These are phyloP conservation scores for Gortyna flavago DNA, from an alignment of 2,888 invertebrate species.

Conservation along the genomic window DNA sequence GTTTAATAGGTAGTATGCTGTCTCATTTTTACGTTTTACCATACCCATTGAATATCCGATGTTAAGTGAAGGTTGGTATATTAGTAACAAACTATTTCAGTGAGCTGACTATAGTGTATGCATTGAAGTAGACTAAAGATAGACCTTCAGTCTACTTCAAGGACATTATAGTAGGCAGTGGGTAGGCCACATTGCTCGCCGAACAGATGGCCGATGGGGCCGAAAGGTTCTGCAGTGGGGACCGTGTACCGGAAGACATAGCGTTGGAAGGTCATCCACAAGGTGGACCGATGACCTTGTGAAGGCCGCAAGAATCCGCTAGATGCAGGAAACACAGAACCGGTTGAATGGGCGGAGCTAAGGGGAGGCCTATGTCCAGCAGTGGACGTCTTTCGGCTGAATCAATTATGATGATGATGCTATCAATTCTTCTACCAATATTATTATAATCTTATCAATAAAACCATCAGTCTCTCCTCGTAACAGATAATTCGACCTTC, in stretches of 20 bases:
- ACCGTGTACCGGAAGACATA: neutral
- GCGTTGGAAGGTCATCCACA: neutral
- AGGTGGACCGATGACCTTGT: neutral
- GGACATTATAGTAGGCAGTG: neutral
- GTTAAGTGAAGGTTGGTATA: no score
- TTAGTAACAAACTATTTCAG: no score
- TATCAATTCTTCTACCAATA: neutral
- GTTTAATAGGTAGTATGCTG: no score
- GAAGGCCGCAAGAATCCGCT: no score
- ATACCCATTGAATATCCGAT: no score
- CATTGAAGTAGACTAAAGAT: neutral
- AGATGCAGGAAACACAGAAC: neutral
- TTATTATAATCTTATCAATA: neutral
- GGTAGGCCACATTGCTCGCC: neutral
- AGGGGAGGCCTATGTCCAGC: no score
- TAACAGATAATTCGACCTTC: slow-evolving; percentile 10
- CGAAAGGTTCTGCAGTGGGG: no score
- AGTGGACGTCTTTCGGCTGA: neutral
- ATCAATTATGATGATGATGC: neutral
- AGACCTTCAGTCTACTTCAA: no score
- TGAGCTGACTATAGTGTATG: neutral
- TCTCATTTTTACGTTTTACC: no score
- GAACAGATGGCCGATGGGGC: no score
- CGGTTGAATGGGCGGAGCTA: neutral
- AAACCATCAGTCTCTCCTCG: neutral